phyloP scores from a whole-genome alignment of 2,888 invertebrate species.

The Melanargia galathea region DNA sequence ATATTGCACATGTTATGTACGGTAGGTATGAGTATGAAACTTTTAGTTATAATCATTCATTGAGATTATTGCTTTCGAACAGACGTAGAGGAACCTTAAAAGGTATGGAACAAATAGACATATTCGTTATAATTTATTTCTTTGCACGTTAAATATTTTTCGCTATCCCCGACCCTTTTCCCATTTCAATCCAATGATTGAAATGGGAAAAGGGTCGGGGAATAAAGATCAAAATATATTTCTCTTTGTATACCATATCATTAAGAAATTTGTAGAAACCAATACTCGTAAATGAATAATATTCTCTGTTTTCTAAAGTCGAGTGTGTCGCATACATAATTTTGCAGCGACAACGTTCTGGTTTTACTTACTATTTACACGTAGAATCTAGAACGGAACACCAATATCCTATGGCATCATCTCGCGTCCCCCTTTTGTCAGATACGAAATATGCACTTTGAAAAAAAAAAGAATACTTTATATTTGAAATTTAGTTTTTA shows the following conservation, averaged over 20 bases:
- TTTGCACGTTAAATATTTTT: too few relatives aligned
- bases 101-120: too few relatives aligned
- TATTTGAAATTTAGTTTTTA: too few relatives aligned
- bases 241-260: conserved; percentile 10
- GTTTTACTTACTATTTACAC: not conserved
- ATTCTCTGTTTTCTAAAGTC: not conserved
- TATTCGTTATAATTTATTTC: too few relatives aligned
- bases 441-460: not conserved
- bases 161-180: too few relatives aligned
- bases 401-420: not conserved
- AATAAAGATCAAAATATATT: conserved; percentile 11
- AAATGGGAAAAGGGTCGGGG: not conserved
- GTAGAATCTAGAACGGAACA: conserved; percentile 2
- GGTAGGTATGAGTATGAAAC: too few relatives aligned
- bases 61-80: not conserved
- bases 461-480: too few relatives aligned
- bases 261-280: conserved; percentile 15
- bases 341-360: not conserved
- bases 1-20: not conserved
- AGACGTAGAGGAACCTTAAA: too few relatives aligned
- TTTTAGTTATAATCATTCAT: too few relatives aligned
- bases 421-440: not conserved
- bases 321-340: not conserved
- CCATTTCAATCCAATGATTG: too few relatives aligned
- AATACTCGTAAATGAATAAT: conserved; percentile 9